Percentiles rank a stretch among this genome's conserved stretches.
These are phyloP conservation scores for Dinocampus coccinellae DNA, from an alignment of 2,888 invertebrate species.

Conservation along the genomic window DNA sequence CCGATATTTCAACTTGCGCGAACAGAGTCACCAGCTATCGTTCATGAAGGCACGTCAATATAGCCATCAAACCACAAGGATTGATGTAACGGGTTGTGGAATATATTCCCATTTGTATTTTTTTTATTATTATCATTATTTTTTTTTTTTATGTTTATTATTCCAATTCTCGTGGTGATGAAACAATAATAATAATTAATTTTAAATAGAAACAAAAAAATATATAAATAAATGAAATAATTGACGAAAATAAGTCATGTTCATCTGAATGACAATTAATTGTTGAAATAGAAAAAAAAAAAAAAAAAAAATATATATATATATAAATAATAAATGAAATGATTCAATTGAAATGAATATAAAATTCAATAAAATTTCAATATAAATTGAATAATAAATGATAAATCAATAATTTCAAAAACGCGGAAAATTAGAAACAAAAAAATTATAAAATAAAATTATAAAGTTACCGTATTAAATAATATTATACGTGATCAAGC, in stretches of 20 bases:
- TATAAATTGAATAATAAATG: background rate
- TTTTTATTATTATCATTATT: no score
- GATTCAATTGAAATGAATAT: slow-evolving; percentile 36
- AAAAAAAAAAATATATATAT: background rate
- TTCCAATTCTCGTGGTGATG: slow-evolving; percentile 10
- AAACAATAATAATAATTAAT: background rate
- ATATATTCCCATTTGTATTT: background rate
- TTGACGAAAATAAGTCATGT: background rate
- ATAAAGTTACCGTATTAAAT: slow-evolving; percentile 26
- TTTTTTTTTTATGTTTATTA: background rate
- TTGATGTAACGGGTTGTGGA: slow-evolving; percentile 34
- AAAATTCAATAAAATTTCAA: background rate
- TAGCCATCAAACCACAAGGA: slow-evolving; percentile 37
- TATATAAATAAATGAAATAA: background rate
- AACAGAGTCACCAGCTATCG: slow-evolving; percentile 31
- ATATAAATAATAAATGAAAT: background rate
- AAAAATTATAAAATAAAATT: slow-evolving; percentile 39
- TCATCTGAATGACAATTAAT: background rate
- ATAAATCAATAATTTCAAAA: slow-evolving; percentile 4
- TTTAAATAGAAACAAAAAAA: slow-evolving; percentile 1
- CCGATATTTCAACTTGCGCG: slow-evolving; percentile 23
- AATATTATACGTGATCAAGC: slow-evolving; percentile 48
- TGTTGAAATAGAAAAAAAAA: no score
- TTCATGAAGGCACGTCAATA: slow-evolving; percentile 32
- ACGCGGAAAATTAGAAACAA: slow-evolving; percentile 16